These are phyloP conservation scores for Megatriorchis doriae DNA, from an alignment of 2,113 vertebrate species.

Conservation along the genomic window DNA sequence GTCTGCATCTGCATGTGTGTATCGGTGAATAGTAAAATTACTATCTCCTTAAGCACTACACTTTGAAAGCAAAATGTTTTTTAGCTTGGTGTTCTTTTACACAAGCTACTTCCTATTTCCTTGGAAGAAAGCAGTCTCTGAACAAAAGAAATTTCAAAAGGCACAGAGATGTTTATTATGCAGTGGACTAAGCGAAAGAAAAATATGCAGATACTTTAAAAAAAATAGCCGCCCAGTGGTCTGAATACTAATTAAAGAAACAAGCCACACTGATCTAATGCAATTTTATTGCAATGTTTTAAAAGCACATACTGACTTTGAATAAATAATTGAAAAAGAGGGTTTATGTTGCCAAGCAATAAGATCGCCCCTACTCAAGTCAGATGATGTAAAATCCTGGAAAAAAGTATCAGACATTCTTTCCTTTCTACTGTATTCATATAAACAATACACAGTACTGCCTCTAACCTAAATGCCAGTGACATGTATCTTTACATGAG, in stretches of 20 bases:
- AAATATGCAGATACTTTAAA: not conserved
- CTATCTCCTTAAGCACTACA: not conserved
- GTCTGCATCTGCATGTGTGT: not conserved
- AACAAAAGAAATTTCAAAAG: constrained; percentile 38
- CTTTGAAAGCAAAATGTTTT: not conserved
- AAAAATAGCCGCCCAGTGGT: not conserved
- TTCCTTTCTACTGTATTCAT: not conserved
- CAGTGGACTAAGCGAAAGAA: not conserved
- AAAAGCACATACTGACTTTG: not conserved
- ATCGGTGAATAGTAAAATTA: not conserved
- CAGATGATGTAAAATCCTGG: not conserved
- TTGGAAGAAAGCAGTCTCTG: constrained; percentile 9
- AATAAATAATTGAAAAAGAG: not conserved
- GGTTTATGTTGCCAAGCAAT: not conserved
- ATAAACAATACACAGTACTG: not conserved
- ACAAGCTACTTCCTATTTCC: not conserved
- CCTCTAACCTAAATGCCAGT: not conserved
- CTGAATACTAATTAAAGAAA: constrained; percentile 27
- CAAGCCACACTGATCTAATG: not conserved
- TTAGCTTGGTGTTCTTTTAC: not conserved
- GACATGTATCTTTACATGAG: not conserved
- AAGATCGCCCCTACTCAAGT: not conserved
- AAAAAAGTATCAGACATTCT: not conserved
- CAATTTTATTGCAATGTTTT: not conserved
- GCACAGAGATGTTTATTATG: not conserved